phyloP scores from a whole-genome alignment of 37 sponge, comb jelly and placozoan species.

The Mnemiopsis leidyi region DNA sequence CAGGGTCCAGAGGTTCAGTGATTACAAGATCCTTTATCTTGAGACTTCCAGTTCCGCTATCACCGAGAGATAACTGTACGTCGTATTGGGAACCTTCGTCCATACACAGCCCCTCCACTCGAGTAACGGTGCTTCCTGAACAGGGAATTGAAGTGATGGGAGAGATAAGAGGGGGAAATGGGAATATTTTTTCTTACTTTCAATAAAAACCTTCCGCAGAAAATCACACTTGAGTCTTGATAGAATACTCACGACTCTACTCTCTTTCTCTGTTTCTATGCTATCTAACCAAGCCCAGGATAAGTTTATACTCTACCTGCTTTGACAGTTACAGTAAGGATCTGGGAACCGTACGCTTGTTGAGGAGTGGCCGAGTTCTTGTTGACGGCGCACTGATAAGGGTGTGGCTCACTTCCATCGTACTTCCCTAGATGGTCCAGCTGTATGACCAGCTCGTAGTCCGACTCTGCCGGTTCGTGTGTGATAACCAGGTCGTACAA shows the following conservation, averaged over 20 bases:
- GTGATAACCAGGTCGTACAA: background rate
- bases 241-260: too few relatives aligned
- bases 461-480: constrained; percentile 7
- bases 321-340: background rate
- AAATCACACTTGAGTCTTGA: too few relatives aligned
- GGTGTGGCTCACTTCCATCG: background rate
- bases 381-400: background rate
- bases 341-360: background rate
- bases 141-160: background rate
- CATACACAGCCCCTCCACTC: constrained; percentile 27
- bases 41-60: background rate
- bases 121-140: background rate
- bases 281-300: too few relatives aligned
- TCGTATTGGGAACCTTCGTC: constrained; percentile 60
- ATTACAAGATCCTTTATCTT: constrained; percentile 4
- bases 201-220: too few relatives aligned
- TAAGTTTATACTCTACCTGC: background rate
- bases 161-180: background rate
- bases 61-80: background rate
- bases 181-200: too few relatives aligned
- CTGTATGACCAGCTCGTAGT: constrained; percentile 1
- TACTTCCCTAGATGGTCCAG: background rate
- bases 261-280: too few relatives aligned
- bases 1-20: background rate
- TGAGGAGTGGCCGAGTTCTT: background rate